phyloP scores from a whole-genome alignment of 53 echinoderm and acorn worm species.

The Stichopus horrens region DNA sequence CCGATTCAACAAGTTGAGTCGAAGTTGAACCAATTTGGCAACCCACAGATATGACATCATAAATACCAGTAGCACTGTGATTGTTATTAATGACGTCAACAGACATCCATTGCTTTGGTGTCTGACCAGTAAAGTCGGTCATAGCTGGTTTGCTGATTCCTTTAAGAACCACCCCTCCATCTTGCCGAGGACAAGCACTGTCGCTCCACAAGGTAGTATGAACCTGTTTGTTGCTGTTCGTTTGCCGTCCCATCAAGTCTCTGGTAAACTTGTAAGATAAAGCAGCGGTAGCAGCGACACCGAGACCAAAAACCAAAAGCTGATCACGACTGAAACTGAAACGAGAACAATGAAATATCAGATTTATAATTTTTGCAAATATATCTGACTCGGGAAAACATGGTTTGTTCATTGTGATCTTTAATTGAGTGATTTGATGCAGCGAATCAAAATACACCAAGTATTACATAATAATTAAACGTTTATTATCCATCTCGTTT shows the following conservation, averaged over 20 bases:
- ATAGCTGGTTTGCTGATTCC: background rate
- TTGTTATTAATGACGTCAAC: background rate
- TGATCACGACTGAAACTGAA: background rate
- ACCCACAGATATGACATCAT: background rate
- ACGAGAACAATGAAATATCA: background rate
- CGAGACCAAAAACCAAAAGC: background rate
- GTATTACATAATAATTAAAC: too few relatives aligned
- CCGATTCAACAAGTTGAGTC: background rate
- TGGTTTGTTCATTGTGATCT: too few relatives aligned
- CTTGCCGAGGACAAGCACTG: background rate
- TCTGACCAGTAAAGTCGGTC: background rate
- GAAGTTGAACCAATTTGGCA: background rate
- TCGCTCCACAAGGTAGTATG: background rate
- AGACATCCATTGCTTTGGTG: background rate
- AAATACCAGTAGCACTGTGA: background rate
- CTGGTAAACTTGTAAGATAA: conserved; percentile 5
- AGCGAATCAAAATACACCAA: too few relatives aligned
- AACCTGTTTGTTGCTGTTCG: background rate
- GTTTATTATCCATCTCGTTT: too few relatives aligned
- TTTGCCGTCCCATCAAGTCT: background rate
- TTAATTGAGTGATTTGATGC: too few relatives aligned
- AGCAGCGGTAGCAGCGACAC: conserved; percentile 3
- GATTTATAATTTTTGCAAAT: background rate
- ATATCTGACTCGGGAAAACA: too few relatives aligned
- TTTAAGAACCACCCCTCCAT: background rate